Percentiles rank a stretch among this genome's conserved stretches.
phyloP scores from a whole-genome alignment of 2,113 vertebrate genomes.

The Narcine bancroftii region DNA sequence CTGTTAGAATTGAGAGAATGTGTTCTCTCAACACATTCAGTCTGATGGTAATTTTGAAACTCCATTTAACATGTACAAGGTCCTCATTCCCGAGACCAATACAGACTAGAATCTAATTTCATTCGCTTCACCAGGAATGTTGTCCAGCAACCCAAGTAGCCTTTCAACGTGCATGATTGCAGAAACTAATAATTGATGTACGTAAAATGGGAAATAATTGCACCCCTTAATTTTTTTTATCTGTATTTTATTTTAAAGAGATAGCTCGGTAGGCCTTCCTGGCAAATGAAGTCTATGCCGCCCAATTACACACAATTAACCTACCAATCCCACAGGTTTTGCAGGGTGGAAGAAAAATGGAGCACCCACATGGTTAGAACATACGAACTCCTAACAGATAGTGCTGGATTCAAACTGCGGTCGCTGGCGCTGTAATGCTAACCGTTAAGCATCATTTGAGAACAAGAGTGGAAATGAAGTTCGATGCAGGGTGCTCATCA shows the following conservation, averaged over 20 bases:
- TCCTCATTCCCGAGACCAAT: neutral
- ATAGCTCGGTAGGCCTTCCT: too few species aligned
- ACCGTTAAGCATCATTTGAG: neutral
- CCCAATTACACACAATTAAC: too few species aligned
- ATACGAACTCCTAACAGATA: too few species aligned
- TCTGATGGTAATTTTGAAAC: neutral
- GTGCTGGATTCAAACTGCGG: too few species aligned
- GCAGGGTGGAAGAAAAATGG: too few species aligned
- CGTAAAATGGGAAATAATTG: neutral
- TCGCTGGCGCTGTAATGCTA: too few species aligned
- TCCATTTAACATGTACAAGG: neutral
- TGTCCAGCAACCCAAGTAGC: neutral
- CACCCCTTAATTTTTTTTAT: neutral
- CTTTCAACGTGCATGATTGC: neutral
- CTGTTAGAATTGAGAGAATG: neutral
- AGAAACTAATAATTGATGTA: neutral
- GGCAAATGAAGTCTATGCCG: too few species aligned
- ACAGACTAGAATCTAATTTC: neutral
- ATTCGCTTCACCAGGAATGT: neutral
- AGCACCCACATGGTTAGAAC: too few species aligned
- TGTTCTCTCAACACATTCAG: neutral
- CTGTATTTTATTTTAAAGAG: too few species aligned
- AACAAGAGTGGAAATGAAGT: neutral
- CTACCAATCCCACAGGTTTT: too few species aligned
- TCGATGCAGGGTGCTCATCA: neutral